Evolutionary conservation across 2,888 invertebrate genomes (phyloP), one percentile per base, ranked within the genome.

Genomic region (Coelinius sp.): DNA sequence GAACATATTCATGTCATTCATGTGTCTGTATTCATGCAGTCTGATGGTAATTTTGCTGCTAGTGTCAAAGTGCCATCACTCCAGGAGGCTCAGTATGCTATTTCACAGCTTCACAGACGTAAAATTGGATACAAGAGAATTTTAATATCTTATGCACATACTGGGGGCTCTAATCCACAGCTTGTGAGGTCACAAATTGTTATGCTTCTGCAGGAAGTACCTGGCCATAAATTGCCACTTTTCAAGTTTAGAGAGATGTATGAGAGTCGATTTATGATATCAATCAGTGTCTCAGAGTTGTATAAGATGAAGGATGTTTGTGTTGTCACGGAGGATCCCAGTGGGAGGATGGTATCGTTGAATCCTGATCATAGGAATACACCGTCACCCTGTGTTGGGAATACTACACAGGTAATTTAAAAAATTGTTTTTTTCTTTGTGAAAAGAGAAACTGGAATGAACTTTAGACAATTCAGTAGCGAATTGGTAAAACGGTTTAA

Each of bases 181-280:
- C 90, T 93, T 0, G 88, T 93, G 5, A 88, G 92, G 75, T 91
- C 92, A 0, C 92, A 95, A 80, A 92, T 95, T 1, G 90, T 94
- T 0, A 91, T 93, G 71, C 89, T 96, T 44, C 89, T 96, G 17
- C 88, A 93, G 84, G 95, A 95, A 83, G 94, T 94, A 46, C 93
- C 94, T 24, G 92, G 92, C 1, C 91, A 93, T 82, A 90, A 91
- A 68, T 89, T 97, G 78, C 95, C 96, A 0, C 89, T 97, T 0
- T 93, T 95, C 79, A 93, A 94, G 81, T 92, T 97, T 77, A 91
- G 96, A 63, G 95, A 96, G 84, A 90, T 95, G 73, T 94, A 94
- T 85, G 95, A 96, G 78, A 93, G 93, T 79, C 92, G 95, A 7
- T 94, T 93, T 83, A 93, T 94, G 86, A 92, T 93, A 75, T 93